These are phyloP conservation scores for Felis catus DNA, from an alignment of 2,113 vertebrate genomes.

Conservation along the genomic window DNA sequence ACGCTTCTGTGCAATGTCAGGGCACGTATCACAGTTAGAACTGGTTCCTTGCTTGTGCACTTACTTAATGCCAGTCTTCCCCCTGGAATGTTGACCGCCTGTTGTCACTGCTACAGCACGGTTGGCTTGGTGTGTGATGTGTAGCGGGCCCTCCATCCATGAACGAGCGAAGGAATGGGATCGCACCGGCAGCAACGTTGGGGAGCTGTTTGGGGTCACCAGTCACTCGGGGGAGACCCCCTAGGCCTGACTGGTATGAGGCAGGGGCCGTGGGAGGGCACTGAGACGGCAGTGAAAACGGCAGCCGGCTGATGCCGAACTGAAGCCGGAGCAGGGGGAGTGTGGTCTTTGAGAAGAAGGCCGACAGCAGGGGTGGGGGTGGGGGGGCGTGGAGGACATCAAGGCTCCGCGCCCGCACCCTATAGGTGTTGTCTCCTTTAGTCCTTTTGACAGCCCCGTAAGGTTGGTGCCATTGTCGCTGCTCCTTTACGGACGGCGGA, in stretches of 20 bases:
- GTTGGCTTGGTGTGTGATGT: fast-evolving
- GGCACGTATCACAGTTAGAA: fast-evolving
- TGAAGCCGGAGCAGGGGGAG: background rate
- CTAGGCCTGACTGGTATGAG: background rate
- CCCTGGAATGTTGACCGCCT: background rate
- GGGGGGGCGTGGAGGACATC: fast-evolving
- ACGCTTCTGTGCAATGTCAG: fast-evolving
- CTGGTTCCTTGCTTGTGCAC: fast-evolving
- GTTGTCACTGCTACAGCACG: too few species aligned
- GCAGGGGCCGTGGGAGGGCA: fast-evolving
- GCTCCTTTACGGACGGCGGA: fast-evolving
- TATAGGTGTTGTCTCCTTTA: fast-evolving
- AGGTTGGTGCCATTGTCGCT: background rate
- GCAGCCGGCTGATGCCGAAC: background rate
- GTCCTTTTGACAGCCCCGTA: background rate
- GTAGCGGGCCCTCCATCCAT: fast-evolving
- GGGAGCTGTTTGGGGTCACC: fast-evolving
- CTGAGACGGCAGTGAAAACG: fast-evolving
- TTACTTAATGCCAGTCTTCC: too few species aligned
- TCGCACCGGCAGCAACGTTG: fast-evolving
- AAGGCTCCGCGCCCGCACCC: fast-evolving
- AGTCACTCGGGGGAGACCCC: background rate
- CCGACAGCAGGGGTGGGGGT: fast-evolving
- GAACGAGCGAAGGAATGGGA: background rate
- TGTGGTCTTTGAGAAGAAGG: fast-evolving